Evolutionary conservation across 2,113 vertebrate genomes (phyloP), one percentile per base, ranked within the genome.

Genomic region (Protomyctophum bolini): DNA sequence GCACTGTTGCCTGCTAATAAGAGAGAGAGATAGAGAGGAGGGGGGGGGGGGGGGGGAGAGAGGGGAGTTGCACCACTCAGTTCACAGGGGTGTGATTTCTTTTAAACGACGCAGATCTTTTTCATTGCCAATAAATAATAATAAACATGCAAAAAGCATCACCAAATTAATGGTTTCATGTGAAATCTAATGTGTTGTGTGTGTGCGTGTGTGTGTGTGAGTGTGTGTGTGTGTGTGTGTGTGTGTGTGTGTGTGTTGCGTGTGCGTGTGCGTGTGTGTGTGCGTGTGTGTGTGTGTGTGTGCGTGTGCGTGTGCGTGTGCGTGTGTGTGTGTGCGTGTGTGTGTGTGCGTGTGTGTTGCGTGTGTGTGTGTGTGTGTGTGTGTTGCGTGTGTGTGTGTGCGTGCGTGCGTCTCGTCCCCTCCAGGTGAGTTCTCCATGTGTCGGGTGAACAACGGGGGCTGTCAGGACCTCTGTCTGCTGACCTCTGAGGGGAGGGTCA

Each of bases 381-480:
- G 33, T n/a, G n/a, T n/a, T 48, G 3, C 7, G 6, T 68, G 66
- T 60, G 29, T 33, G 33, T 6, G 33, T 41, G 33, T 3, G 33
- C 4, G 33, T 3, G 2, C 7, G 6, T 68, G 66, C 60, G 29
- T 47, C 41, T 33, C 46, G 58, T 7, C 4, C 79, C 67, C 6
- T 67, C 28, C 51, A 98, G 97, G 97, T 0, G 96, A 99, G 86
- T 95, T 98, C 72, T 99, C 97, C 14, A 91, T 83, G 0, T 99
- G 97, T 84, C 94, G 94, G 4, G 79, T 96, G 79, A 97, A 97
- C 92, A 99, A 98, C 0, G 96, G 96, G 0, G 96, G 96, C 80
- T 99, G 97, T 76, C 96, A 97, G 84, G 98, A 99, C 76, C 92
- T 99, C 63, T 99, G 98, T 81, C 87, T 99, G 73, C 93, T 97